These are phyloP conservation scores for Saguinus midas DNA, from an alignment of 2,113 vertebrate species.

Conservation along the genomic window DNA sequence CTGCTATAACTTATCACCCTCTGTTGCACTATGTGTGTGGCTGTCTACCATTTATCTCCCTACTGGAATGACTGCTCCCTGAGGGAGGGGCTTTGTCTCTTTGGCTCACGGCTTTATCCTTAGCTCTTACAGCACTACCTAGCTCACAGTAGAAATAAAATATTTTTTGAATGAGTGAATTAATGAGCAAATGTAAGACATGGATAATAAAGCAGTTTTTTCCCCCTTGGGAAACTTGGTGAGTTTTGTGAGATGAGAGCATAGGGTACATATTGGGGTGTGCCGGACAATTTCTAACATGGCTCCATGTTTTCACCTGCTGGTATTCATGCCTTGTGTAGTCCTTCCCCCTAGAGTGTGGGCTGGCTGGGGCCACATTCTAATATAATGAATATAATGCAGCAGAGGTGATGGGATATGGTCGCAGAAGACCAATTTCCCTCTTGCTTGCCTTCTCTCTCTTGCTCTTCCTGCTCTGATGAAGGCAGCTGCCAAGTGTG, in stretches of 20 bases:
- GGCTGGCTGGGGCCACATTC: not conserved
- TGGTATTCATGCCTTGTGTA: not conserved
- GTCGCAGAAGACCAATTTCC: not conserved
- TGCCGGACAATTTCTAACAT: not conserved
- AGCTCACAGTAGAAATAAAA: not conserved
- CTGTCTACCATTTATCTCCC: not conserved
- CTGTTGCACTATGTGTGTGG: accelerated
- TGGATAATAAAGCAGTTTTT: not conserved
- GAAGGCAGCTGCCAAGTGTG: not conserved
- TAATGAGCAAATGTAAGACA: not conserved
- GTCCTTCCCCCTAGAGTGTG: not conserved
- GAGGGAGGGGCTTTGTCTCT: accelerated
- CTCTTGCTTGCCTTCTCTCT: not conserved
- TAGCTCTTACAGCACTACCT: too few species aligned
- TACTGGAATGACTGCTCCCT: not conserved
- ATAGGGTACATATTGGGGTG: not conserved
- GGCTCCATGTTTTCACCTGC: not conserved
- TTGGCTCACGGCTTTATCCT: not conserved
- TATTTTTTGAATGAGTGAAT: not conserved
- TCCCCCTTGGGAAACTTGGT: not conserved
- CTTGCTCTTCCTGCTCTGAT: not conserved
- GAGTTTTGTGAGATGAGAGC: not conserved
- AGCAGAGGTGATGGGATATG: not conserved
- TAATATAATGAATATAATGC: not conserved
- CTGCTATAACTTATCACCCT: not conserved